Evolutionary conservation across 2,888 invertebrate genomes (phyloP).

Genomic region (Diloba caeruleocephala): DNA sequence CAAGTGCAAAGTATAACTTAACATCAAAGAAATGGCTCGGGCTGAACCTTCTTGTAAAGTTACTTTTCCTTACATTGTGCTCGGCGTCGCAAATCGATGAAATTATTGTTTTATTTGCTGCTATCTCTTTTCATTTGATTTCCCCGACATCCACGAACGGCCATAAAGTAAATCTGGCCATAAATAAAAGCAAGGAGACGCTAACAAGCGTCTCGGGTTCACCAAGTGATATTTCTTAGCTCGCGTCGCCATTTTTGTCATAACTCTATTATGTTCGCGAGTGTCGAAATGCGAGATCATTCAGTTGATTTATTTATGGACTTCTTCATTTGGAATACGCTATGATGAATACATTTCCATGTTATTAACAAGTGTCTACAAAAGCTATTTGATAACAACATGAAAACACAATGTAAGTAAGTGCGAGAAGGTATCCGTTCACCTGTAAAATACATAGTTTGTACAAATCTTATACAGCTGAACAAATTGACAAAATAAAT

Average conservation of each 20-base stretch:
- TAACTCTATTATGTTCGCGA: constrained; percentile 85
- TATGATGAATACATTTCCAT: constrained; percentile 18
- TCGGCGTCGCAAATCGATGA: constrained; percentile 57
- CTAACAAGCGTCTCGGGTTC: constrained; percentile 89
- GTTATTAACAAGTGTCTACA: constrained; percentile 11
- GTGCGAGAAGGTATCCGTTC: background rate
- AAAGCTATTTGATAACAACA: background rate
- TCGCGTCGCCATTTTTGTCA: constrained; percentile 84
- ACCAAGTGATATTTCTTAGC: constrained; percentile 86
- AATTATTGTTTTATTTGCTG: constrained; percentile 71
- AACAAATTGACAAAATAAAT: background rate
- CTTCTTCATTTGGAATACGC: constrained; percentile 12
- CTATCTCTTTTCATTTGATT: constrained; percentile 75
- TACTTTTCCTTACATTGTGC: constrained; percentile 28
- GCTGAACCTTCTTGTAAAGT: constrained; percentile 28
- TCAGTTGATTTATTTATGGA: constrained; percentile 73
- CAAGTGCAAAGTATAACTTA: constrained; percentile 33
- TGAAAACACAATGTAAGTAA: background rate
- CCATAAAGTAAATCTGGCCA: constrained; percentile 89
- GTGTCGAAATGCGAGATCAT: constrained; percentile 85
- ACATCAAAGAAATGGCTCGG: constrained; percentile 40
- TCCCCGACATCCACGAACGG: constrained; percentile 73
- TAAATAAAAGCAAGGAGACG: constrained; percentile 86
- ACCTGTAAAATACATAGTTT: background rate
- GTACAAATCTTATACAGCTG: background rate